phyloP scores from a whole-genome alignment of 2,888 invertebrate genomes.

The Ophion ventricosus region DNA sequence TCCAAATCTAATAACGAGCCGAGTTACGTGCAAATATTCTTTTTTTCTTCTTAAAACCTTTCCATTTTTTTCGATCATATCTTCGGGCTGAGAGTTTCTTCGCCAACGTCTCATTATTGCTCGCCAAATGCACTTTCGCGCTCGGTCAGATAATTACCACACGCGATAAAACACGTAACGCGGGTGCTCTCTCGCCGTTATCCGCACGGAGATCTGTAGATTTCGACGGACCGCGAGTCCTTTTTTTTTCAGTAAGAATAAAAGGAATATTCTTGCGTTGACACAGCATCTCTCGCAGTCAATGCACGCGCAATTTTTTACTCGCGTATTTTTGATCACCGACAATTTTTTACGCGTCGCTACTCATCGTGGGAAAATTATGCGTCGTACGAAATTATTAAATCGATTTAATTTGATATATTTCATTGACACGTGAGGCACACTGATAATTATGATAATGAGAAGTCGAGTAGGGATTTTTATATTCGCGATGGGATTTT shows the following conservation, averaged over 20 bases:
- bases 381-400: neutral
- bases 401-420: neutral
- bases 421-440: neutral
- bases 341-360: neutral
- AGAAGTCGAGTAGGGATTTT: neutral
- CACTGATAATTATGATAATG: neutral
- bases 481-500: too few relatives aligned
- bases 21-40: neutral
- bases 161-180: conserved; percentile 58
- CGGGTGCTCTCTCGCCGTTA: conserved; percentile 25
- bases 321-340: neutral
- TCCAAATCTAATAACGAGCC: neutral
- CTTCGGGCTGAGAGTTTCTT: conserved; percentile 17
- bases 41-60: neutral
- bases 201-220: conserved; percentile 2
- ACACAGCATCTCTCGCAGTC: neutral
- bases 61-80: neutral
- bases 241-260: neutral
- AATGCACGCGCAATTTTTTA: neutral
- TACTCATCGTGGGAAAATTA: neutral
- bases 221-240: conserved; percentile 4
- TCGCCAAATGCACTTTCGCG: conserved; percentile 48
- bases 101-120: conserved; percentile 27
- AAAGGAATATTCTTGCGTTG: neutral
- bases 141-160: conserved; percentile 59